Percentiles rank a stretch among this genome's conserved stretches.
These are phyloP conservation scores for Drosophila yakuba DNA, from an alignment of 1,140 invertebrate genomes.

Conservation along the genomic window DNA sequence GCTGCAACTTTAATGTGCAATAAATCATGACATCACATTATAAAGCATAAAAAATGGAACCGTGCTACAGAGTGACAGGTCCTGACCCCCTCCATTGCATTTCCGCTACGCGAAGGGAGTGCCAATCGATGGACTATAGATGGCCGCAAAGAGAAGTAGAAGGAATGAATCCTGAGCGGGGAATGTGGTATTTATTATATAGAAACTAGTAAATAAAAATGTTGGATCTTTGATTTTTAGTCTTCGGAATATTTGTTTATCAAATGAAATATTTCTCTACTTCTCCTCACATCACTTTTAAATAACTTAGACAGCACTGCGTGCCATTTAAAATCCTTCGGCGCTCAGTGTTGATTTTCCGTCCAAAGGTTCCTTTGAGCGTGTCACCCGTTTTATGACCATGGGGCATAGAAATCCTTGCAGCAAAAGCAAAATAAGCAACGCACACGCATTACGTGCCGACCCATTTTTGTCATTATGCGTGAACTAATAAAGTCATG, in stretches of 20 bases:
- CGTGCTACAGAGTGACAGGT: constrained; percentile 20
- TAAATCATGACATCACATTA: constrained; percentile 65
- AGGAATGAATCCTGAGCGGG: not conserved
- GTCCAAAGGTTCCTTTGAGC: constrained; percentile 5
- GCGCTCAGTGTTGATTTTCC: not conserved
- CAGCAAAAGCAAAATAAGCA: constrained; percentile 70
- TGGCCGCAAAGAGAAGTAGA: too few species aligned
- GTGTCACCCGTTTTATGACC: constrained; percentile 61
- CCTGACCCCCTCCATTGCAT: constrained; percentile 21
- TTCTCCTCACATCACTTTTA: not conserved
- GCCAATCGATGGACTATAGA: constrained; percentile 17
- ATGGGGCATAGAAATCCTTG: constrained; percentile 67
- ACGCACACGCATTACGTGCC: constrained; percentile 76
- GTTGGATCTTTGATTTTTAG: not conserved
- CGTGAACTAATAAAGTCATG: constrained; percentile 77
- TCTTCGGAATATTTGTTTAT: too few species aligned
- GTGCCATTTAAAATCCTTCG: not conserved
- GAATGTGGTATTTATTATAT: too few species aligned
- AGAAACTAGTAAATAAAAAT: not conserved
- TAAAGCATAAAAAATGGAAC: constrained; percentile 31
- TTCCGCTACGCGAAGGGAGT: not conserved
- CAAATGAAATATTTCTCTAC: too few species aligned
- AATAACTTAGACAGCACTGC: not conserved
- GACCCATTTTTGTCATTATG: constrained; percentile 78
- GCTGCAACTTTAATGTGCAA: constrained; percentile 47